These are phyloP conservation scores for Frankliniella fusca DNA, from an alignment of 2,888 invertebrate genomes.

Conservation along the genomic window DNA sequence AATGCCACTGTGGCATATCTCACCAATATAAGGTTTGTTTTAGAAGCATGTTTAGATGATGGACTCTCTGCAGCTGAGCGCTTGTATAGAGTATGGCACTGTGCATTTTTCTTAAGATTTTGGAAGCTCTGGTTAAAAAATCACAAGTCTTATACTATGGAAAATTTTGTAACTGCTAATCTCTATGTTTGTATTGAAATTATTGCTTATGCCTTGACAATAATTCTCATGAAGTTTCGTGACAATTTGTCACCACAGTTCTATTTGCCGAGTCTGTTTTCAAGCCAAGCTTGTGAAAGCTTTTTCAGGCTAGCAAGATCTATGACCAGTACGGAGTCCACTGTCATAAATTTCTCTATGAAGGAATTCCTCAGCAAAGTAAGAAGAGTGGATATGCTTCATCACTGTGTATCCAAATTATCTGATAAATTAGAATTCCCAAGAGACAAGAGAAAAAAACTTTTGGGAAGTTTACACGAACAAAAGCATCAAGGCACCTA, in stretches of 20 bases:
- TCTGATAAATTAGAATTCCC: neutral
- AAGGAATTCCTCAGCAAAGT: neutral
- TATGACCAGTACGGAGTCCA: neutral
- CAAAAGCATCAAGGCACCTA: neutral
- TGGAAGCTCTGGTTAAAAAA: neutral
- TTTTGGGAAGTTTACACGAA: neutral
- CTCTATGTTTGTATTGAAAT: constrained; percentile 13
- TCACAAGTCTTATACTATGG: neutral
- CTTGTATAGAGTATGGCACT: neutral
- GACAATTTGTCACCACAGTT: neutral
- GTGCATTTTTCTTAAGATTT: constrained; percentile 1
- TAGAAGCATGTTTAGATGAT: neutral
- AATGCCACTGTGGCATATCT: neutral
- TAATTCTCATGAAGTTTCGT: neutral
- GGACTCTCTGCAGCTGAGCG: neutral
- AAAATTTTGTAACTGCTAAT: neutral
- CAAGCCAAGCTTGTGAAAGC: constrained; percentile 20
- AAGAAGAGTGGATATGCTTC: no score
- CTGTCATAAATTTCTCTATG: neutral
- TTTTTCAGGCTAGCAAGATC: neutral
- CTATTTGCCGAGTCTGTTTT: neutral
- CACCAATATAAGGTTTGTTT: neutral
- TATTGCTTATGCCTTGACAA: neutral
- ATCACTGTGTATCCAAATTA: neutral
- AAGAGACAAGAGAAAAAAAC: neutral